Percentiles rank a stretch among this genome's conserved stretches.
Evolutionary conservation across 2,888 invertebrate genomes (phyloP).

Genomic region (Lacanobia oleracea): DNA sequence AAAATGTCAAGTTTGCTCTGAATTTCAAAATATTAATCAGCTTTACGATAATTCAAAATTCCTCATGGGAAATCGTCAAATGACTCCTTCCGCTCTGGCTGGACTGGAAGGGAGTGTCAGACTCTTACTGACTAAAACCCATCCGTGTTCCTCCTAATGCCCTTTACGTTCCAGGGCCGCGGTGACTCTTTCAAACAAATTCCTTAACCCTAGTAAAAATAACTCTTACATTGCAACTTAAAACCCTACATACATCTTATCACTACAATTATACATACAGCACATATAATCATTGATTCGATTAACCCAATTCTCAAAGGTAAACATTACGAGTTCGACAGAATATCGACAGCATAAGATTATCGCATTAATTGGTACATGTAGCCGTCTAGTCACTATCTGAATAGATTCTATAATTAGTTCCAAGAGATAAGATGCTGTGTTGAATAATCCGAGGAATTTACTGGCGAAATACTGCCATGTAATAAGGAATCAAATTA

Average conservation of each 20-base stretch:
- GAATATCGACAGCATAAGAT: slow-evolving; percentile 40
- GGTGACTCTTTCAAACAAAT: too few species aligned
- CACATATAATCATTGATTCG: slow-evolving; percentile 9
- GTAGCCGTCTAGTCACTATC: slow-evolving; percentile 22
- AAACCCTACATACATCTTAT: slow-evolving; percentile 2
- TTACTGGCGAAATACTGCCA: background rate
- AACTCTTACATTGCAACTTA: too few species aligned
- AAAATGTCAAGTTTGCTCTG: too few species aligned
- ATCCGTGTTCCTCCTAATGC: too few species aligned
- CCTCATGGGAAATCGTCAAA: too few species aligned
- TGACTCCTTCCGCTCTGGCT: too few species aligned
- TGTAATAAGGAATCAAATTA: background rate
- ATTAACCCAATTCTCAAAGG: slow-evolving; percentile 31
- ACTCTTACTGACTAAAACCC: too few species aligned
- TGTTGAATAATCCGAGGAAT: slow-evolving; percentile 10
- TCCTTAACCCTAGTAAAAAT: too few species aligned
- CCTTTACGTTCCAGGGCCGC: too few species aligned
- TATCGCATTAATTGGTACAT: slow-evolving; percentile 40
- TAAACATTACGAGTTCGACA: slow-evolving; percentile 21
- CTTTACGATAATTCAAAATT: too few species aligned
- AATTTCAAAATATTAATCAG: too few species aligned
- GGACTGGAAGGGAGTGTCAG: too few species aligned
- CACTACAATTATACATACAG: slow-evolving; percentile 7
- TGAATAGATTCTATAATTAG: slow-evolving; percentile 39
- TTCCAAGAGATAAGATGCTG: slow-evolving; percentile 4